Evolutionary conservation across 92 coral and sea anemone genomes (phyloP).

Genomic region (Epizoanthus rinbou): DNA sequence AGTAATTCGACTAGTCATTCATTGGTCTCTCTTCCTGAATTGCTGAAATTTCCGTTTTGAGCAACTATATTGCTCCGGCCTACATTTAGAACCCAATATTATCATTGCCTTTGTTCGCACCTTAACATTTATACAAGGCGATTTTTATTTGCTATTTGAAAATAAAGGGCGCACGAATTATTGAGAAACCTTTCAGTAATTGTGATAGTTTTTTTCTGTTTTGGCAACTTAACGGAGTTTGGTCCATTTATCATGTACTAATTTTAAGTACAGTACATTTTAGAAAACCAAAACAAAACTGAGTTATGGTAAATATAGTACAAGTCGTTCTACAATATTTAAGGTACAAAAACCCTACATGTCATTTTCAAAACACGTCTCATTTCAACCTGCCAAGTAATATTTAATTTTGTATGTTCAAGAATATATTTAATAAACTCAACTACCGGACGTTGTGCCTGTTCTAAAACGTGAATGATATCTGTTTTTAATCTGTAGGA

Average conservation of each 20-base stretch:
- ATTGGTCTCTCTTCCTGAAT: constrained; percentile 20
- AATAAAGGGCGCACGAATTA: constrained; percentile 1
- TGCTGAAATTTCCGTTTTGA: constrained; percentile 30
- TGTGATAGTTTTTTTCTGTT: background rate
- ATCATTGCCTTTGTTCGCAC: constrained; percentile 40
- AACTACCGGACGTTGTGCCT: constrained; percentile 13
- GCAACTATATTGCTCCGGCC: constrained; percentile 33
- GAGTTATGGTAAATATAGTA: constrained; percentile 13
- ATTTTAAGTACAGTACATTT: constrained; percentile 35
- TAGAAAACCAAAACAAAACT: constrained; percentile 37
- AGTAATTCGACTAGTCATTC: background rate
- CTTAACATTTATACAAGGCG: constrained; percentile 24
- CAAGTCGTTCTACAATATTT: constrained; percentile 34
- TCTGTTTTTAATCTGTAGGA: constrained; percentile 12
- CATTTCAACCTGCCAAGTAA: constrained; percentile 21
- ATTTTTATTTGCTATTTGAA: constrained; percentile 19
- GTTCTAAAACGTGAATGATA: constrained; percentile 2
- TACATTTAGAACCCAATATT: constrained; percentile 24
- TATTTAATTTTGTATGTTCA: constrained; percentile 37
- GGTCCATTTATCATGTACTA: background rate
- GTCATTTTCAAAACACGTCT: constrained; percentile 34
- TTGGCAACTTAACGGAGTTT: constrained; percentile 6
- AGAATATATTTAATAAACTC: constrained; percentile 40
- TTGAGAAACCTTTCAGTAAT: background rate
- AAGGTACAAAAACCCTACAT: background rate